Evolutionary conservation across 2,888 invertebrate genomes (phyloP), one percentile per base, ranked within the genome.

Genomic region (Ptychoptera contaminata): DNA sequence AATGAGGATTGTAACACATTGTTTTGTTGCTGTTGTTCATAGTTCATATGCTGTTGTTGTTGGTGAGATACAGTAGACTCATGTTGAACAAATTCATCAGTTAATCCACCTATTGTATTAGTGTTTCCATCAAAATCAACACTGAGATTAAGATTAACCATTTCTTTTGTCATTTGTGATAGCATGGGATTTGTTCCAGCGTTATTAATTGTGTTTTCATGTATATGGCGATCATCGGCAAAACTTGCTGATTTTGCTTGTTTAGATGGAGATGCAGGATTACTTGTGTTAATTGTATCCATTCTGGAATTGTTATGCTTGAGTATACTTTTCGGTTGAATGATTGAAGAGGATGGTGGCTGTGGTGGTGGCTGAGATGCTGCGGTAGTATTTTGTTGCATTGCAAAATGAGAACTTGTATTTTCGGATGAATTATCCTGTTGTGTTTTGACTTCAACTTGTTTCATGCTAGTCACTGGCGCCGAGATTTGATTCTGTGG

Each of bases 271-370:
- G 65, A 64, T 1, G 63, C 59, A 5, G 61, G 57, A 41, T 43
- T 48, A 11, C 55, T 54, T 1, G 50, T 50, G 32, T 48, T 48
- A 1, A 55, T 53, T 16, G 55, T 58, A 37, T 50, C 52, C 45
- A 62, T 58, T 4, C 65, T 59, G 53, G 60, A 62, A 36, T 45
- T 49, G 35, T 48, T 51, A 43, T 65, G 63, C 49, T 66, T 66
- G 32, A 66, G 48, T 51, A 66, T 66, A 40, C 65, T 62, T 53
- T 66, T 66, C 5, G 66, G 66, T 47, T 63, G 65, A 44, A 58
- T 50, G 7, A 9, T 37, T 1, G 31, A n/a, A 8, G 16, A 23
- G 4, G 29, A 16, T 62, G 54, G 10, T 58, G 54, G 16, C 48
- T 56, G 45, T 44, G 50, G 50, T 46, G 52, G 43, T 51, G 51